A percentile compares a stretch with the other conserved stretches of the same genome.
Conservation (phyloP, 2,888 invertebrate genomes). For the Dryococelus australis region DNA sequence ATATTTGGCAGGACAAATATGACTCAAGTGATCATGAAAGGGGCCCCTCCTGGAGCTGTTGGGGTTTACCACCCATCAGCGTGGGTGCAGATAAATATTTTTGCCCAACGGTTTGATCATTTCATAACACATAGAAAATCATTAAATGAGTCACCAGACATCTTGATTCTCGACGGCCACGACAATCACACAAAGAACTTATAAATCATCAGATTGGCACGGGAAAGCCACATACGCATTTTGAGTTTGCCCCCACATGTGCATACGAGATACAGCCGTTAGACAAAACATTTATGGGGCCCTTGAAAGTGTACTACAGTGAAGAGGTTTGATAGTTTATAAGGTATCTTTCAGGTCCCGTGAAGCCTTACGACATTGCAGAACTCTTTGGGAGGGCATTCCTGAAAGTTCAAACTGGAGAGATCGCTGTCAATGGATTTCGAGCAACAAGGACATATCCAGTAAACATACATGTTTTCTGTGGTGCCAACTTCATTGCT, state of each 20-base stretch:
- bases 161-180: no score
- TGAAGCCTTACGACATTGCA: neutral
- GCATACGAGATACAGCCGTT: neutral
- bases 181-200: no score
- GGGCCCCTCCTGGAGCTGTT: no score
- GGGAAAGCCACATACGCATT: no score
- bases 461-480: neutral
- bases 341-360: neutral
- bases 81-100: no score
- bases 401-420: neutral
- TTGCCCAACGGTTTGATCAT: no score
- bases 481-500: neutral
- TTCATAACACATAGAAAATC: no score
- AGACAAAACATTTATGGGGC: neutral
- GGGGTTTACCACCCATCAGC: no score
- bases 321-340: neutral
- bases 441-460: neutral
- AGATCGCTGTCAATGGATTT: conserved; percentile 5
- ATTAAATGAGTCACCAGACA: no score
- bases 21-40: no score
- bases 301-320: conserved; percentile 13
- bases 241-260: neutral
- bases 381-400: neutral
- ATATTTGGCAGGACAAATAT: no score
- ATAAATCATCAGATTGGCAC: no score